phyloP scores from a whole-genome alignment of 2,888 invertebrate species.

The Cantharis flavilabris region DNA sequence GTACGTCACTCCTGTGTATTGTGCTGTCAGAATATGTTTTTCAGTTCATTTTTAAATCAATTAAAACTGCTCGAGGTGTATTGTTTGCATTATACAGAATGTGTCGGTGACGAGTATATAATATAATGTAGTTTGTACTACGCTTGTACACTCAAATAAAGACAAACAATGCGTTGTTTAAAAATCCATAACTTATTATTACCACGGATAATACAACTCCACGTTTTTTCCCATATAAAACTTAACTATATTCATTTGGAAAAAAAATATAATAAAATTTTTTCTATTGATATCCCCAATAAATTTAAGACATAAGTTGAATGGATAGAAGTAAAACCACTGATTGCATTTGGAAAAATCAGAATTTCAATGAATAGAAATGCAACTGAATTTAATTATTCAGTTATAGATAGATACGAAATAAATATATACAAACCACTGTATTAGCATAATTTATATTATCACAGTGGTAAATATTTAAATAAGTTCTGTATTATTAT shows the following conservation, averaged over 20 bases:
- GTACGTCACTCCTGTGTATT: constrained; percentile 24
- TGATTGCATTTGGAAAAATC: not conserved
- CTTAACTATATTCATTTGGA: not conserved
- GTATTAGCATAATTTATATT: not conserved
- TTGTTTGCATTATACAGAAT: constrained; percentile 31
- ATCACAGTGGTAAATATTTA: not conserved
- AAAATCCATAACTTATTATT: constrained; percentile 19
- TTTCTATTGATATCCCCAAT: not conserved
- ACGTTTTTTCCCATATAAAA: not conserved
- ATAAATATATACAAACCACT: not conserved
- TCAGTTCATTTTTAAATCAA: constrained; percentile 33
- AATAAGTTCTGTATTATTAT: not conserved
- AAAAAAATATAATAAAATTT: not conserved
- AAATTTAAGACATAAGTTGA: not conserved
- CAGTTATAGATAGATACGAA: not conserved
- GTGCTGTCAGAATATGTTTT: constrained; percentile 29
- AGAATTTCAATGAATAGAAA: not conserved
- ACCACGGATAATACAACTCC: not conserved
- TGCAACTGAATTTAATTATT: not conserved
- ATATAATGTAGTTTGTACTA: constrained; percentile 26
- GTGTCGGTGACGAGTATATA: constrained; percentile 26
- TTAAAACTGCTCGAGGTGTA: constrained; percentile 28
- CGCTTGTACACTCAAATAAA: constrained; percentile 21
- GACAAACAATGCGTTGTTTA: constrained; percentile 19
- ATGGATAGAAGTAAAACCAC: not conserved